Evolutionary conservation across 2,888 invertebrate genomes (phyloP).

Genomic region (Imbricaverruca yamaguchii): DNA sequence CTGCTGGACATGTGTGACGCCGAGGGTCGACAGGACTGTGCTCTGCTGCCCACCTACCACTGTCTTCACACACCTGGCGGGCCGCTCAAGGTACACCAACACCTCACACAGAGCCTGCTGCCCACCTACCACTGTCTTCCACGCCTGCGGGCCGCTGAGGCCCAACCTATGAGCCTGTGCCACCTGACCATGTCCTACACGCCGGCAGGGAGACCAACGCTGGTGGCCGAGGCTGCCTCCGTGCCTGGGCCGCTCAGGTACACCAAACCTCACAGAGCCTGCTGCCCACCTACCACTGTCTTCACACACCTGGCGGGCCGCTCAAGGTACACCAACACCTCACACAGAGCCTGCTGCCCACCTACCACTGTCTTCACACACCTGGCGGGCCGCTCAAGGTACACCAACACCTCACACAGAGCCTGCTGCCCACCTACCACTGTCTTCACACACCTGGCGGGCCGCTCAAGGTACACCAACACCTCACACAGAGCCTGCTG

Average conservation of each 20-base stretch:
- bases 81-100: constrained; percentile 67
- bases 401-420: constrained; percentile 25
- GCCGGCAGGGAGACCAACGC: no score
- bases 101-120: no score
- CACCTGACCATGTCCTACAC: no score
- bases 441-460: constrained; percentile 98
- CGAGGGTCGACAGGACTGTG: constrained; percentile 80
- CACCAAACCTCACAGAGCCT: no score
- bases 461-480: constrained; percentile 67
- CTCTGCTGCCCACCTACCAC: constrained; percentile 85
- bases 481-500: constrained; percentile 47
- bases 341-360: constrained; percentile 57
- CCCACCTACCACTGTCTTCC: no score
- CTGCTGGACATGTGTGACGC: constrained; percentile 83
- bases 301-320: constrained; percentile 98
- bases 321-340: constrained; percentile 58
- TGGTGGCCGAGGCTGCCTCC: no score
- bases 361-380: constrained; percentile 93
- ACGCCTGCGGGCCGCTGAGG: no score
- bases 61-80: constrained; percentile 98
- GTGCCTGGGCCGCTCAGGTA: no score
- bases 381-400: constrained; percentile 98
- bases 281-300: constrained; percentile 86
- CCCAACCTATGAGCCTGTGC: no score
- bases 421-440: constrained; percentile 80